Percentiles rank a stretch among this genome's conserved stretches.
These are phyloP conservation scores for Vidua chalybeata DNA, from an alignment of 2,113 vertebrate genomes.

Conservation along the genomic window DNA sequence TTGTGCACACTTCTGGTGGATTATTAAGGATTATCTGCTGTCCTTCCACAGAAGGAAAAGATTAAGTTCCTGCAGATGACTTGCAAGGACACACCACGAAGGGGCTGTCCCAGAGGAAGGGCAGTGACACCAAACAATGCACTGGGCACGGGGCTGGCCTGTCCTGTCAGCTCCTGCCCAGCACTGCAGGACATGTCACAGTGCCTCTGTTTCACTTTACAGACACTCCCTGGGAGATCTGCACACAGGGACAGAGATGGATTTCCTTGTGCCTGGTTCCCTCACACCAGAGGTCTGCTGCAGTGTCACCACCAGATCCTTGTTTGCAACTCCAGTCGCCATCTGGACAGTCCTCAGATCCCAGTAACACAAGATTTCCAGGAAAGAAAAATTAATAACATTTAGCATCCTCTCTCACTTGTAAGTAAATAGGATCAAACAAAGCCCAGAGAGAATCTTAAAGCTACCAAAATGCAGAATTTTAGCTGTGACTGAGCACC, in stretches of 20 bases:
- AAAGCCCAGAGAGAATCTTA: not conserved
- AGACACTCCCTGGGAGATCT: not conserved
- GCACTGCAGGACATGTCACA: not conserved
- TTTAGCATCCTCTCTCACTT: not conserved
- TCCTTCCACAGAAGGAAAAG: not conserved
- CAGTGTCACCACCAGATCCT: not conserved
- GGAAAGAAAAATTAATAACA: not conserved
- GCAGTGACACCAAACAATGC: not conserved
- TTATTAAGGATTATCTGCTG: not conserved
- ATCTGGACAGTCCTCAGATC: not conserved
- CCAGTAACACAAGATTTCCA: not conserved
- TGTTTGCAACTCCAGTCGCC: rapidly evolving
- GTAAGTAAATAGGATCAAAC: not conserved
- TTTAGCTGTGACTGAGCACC: not conserved
- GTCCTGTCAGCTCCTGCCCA: not conserved
- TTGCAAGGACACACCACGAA: rapidly evolving
- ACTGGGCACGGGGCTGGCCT: not conserved
- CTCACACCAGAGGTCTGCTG: not conserved
- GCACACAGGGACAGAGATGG: not conserved
- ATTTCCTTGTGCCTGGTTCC: not conserved
- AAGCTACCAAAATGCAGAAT: not conserved
- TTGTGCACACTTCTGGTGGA: not conserved
- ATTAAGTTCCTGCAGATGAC: not conserved
- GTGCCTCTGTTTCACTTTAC: not conserved
- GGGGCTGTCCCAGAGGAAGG: not conserved